phyloP scores from a whole-genome alignment of 2,113 vertebrate species.

The Tringa solitaria region DNA sequence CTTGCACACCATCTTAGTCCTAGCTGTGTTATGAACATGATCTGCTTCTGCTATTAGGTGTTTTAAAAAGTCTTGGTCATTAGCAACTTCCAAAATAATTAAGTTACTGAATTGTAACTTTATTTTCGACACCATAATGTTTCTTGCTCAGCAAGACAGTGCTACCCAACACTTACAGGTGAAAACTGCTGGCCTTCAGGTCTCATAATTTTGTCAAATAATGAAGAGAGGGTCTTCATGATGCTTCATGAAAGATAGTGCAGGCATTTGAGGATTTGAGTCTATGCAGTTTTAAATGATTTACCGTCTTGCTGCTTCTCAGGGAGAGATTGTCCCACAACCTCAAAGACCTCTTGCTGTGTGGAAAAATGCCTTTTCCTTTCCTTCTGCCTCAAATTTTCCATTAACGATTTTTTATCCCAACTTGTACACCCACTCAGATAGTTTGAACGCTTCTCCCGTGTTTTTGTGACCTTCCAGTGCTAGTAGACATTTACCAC shows the following conservation, averaged over 20 bases:
- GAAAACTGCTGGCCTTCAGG: not conserved
- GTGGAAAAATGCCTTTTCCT: constrained; percentile 38
- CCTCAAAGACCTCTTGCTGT: not conserved
- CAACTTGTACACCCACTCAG: constrained; percentile 27
- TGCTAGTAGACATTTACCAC: not conserved
- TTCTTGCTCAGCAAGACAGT: not conserved
- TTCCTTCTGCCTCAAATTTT: constrained; percentile 48
- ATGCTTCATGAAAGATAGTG: not conserved
- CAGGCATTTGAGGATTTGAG: not conserved
- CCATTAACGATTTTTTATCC: not conserved
- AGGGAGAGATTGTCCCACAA: constrained; percentile 13
- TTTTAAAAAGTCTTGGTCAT: not conserved
- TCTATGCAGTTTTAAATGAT: not conserved
- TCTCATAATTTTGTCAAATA: not conserved
- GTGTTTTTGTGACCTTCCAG: constrained; percentile 27
- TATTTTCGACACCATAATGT: not conserved
- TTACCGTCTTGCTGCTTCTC: not conserved
- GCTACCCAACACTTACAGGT: not conserved
- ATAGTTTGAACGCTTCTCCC: not conserved
- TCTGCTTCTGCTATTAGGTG: not conserved
- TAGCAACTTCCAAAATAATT: not conserved
- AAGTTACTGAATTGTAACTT: not conserved
- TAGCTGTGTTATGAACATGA: not conserved
- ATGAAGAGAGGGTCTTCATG: not conserved
- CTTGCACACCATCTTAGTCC: not conserved